phyloP scores from a whole-genome alignment of 2,113 vertebrate species.

The Circaetus cinerascens region DNA sequence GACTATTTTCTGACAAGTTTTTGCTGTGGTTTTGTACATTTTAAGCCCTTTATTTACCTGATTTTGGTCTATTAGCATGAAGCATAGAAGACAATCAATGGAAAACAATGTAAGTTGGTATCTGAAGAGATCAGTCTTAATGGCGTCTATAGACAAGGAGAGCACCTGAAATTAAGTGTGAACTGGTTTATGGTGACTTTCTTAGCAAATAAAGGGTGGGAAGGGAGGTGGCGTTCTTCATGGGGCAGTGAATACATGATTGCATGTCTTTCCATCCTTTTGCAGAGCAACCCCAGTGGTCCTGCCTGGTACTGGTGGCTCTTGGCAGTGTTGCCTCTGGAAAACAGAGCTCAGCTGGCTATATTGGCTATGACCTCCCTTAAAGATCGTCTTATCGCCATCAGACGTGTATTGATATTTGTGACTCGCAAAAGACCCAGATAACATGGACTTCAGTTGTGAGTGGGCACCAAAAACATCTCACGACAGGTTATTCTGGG shows the following conservation, averaged over 20 bases:
- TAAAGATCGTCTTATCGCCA: constrained; percentile 88
- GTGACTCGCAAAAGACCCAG: constrained; percentile 87
- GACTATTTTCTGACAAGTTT: background rate
- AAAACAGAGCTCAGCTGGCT: constrained; percentile 88
- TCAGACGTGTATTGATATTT: constrained; percentile 85
- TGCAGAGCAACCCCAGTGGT: constrained; percentile 83
- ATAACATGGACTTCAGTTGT: constrained; percentile 62
- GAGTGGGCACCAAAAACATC: constrained; percentile 25
- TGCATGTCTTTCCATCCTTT: background rate
- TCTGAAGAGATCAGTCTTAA: background rate
- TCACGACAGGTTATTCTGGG: background rate
- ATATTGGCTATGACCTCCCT: constrained; percentile 87
- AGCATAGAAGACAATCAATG: background rate
- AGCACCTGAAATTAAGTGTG: background rate
- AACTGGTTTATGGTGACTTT: background rate
- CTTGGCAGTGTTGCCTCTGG: constrained; percentile 86
- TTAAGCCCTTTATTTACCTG: background rate
- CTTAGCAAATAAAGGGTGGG: background rate
- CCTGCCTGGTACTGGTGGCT: constrained; percentile 96
- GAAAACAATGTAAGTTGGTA: background rate
- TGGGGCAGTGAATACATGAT: background rate
- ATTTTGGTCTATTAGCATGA: background rate
- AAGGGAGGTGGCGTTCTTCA: background rate
- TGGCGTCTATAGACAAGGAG: background rate
- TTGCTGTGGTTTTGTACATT: background rate